Base-by-base conservation (phyloP, 2,113 vertebrate genomes). In the Athene noctua region DNA sequence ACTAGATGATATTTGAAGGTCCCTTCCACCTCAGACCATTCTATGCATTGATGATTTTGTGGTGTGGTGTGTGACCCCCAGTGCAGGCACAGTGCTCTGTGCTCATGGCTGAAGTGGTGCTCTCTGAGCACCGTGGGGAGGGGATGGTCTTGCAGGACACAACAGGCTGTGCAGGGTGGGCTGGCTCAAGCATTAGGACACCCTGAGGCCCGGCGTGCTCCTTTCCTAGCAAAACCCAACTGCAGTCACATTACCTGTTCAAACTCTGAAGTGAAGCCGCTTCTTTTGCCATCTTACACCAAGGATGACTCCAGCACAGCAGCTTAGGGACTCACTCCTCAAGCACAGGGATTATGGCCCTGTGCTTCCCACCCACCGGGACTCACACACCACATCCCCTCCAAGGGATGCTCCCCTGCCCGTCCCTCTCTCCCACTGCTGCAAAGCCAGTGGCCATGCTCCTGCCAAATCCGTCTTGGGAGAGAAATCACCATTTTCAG, bases 241-340 rank as follows among this genome's bases (percentile, higher is more conserved):
- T 55, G 52, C 67, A 81, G n/a, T 91, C 79, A 23, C 71, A 20
- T 88, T 57, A 55, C 9, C 13, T 72, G 59, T 54, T 93, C 66
- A 85, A 49, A 72, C 7, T 46, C 27, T 47, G 32, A 57, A 65
- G 59, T 54, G 36, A 32, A 57, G 66, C 34, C 34, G 62, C 85
- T 94, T 92, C 73, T 79, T 96, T 80, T 80, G 68, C n/a, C 15
- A 4, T 70, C 40, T 88, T 34, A 58, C 18, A 29, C 17, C 74
- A 58, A 17, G n/a, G 84, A 47, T 96, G 93, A 73, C 77, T 82
- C 15, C 79, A 90, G 68, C 65, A 62, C 34, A 84, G 49, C 90
- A 87, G 73, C 81, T 92, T 72, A 88, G 88, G 95, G 92, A 95
- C 83, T 96, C 94, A 86, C 5, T 80, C 55, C 67, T 73, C 83